These are phyloP conservation scores for Sthenelais limicola DNA, from an alignment of 2,888 invertebrate species.

Conservation along the genomic window DNA sequence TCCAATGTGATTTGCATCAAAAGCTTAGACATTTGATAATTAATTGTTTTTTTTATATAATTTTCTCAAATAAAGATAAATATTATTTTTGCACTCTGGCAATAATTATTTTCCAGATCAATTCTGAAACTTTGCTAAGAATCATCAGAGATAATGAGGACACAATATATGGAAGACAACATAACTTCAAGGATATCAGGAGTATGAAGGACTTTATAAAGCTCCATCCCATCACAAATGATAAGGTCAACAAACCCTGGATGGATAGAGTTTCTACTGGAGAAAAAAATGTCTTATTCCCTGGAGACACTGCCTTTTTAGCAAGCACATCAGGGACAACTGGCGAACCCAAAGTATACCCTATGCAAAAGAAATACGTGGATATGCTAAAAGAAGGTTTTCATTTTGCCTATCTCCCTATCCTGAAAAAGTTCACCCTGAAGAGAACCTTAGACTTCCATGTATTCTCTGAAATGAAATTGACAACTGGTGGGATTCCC, in stretches of 20 bases:
- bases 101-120: background rate
- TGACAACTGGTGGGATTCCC: background rate
- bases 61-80: background rate
- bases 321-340: conserved; percentile 30
- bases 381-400: background rate
- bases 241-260: conserved; percentile 13
- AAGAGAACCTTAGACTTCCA: conserved; percentile 9
- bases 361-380: background rate
- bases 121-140: background rate
- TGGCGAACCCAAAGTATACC: conserved; percentile 9
- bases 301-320: background rate
- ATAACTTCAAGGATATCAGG: conserved; percentile 11
- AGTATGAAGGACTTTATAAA: conserved; percentile 16
- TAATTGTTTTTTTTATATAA: background rate
- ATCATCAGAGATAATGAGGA: conserved; percentile 1
- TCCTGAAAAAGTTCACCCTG: background rate
- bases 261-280: conserved; percentile 16
- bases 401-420: background rate
- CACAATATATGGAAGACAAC: conserved; percentile 14
- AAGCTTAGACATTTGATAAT: background rate
- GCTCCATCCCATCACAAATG: conserved; percentile 18
- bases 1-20: too few species aligned
- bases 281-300: conserved; percentile 10
- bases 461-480: background rate
- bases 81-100: background rate